These are phyloP conservation scores for Glossosoma conforme DNA, from an alignment of 1,140 invertebrate genomes.

Conservation along the genomic window DNA sequence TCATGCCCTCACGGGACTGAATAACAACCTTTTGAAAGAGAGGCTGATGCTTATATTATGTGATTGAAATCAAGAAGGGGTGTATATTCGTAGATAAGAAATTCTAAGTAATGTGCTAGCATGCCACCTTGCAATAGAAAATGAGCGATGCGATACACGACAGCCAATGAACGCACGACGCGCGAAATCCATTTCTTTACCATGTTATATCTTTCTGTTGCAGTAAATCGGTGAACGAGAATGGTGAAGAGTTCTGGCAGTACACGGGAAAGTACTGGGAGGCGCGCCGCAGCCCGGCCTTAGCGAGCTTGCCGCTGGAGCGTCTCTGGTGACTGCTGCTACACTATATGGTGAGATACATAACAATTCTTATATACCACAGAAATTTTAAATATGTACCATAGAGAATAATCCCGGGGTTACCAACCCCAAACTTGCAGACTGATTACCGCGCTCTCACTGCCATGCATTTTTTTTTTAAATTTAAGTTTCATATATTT, in stretches of 20 bases:
- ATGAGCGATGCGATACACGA: background rate
- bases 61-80: background rate
- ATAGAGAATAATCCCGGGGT: background rate
- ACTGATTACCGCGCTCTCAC: background rate
- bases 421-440: background rate
- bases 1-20: too few relatives aligned
- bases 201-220: slow-evolving; percentile 16
- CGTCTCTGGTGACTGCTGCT: slow-evolving; percentile 47
- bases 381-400: background rate
- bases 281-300: slow-evolving; percentile 52
- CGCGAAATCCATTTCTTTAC: background rate
- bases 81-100: background rate
- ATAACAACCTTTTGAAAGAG: too few relatives aligned
- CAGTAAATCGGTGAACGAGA: slow-evolving; percentile 30
- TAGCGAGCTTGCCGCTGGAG: slow-evolving; percentile 51
- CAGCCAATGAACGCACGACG: background rate
- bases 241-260: slow-evolving; percentile 57
- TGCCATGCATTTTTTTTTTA: background rate
- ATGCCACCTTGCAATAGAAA: background rate
- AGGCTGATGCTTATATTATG: background rate
- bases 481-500: background rate
- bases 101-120: background rate
- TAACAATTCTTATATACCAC: background rate
- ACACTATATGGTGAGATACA: background rate
- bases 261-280: slow-evolving; percentile 60